Conservation (phyloP, 2,797 vertebrate genomes). For the Pseudopleuronectes americanus region DNA sequence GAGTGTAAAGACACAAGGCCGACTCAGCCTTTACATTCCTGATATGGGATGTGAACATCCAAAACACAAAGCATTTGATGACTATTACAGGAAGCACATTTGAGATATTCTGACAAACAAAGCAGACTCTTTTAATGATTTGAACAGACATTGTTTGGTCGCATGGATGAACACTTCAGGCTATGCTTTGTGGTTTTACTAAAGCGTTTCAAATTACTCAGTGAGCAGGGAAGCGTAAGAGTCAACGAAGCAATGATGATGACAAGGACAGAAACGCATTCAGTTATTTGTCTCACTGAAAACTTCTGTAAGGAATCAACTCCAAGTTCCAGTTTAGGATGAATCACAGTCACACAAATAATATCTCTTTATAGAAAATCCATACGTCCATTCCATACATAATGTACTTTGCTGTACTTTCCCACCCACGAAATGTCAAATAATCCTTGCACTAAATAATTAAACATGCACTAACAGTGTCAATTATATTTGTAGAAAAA, state of each 20-base stretch:
- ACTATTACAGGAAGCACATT: background rate
- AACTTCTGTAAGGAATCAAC: background rate
- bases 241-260: conserved; percentile 49
- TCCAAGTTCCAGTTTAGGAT: background rate
- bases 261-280: conserved; percentile 51
- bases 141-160: conserved; percentile 9
- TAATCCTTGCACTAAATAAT: too few relatives aligned
- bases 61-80: background rate
- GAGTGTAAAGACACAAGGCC: background rate
- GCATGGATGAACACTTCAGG: background rate
- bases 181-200: background rate
- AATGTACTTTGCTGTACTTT: too few relatives aligned
- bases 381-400: too few relatives aligned
- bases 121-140: background rate
- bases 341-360: background rate
- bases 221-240: conserved; percentile 14
- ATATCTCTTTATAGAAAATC: background rate
- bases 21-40: background rate
- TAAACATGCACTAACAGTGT: too few relatives aligned
- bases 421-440: too few relatives aligned
- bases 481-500: too few relatives aligned
- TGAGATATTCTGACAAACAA: background rate
- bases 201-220: conserved; percentile 32
- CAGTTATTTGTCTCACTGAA: conserved; percentile 14
- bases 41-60: background rate